A percentile compares a stretch with the other conserved stretches of the same genome.
These are phyloP conservation scores for Netelia fuscicornis DNA, from an alignment of 2,888 invertebrate species.

Conservation along the genomic window DNA sequence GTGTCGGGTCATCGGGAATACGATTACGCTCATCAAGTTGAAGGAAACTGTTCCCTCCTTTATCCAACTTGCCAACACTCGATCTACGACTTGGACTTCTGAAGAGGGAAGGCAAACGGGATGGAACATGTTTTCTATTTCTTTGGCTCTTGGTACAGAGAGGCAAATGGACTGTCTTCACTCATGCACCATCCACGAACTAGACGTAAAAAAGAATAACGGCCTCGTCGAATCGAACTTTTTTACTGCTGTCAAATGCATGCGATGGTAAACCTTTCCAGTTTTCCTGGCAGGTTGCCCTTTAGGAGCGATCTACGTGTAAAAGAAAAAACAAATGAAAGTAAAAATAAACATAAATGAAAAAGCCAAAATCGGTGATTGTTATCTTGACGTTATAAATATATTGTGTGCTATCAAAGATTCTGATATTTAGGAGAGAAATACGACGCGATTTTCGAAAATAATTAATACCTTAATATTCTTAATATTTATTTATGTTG, in stretches of 20 bases:
- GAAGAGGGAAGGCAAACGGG: constrained; percentile 55
- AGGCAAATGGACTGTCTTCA: constrained; percentile 27
- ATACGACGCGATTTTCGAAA: no score
- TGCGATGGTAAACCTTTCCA: constrained; percentile 67
- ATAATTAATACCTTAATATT: no score
- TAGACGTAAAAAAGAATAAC: constrained; percentile 15
- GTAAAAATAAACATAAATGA: constrained; percentile 12
- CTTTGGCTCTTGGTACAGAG: constrained; percentile 16
- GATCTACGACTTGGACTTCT: constrained; percentile 81
- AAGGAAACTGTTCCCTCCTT: constrained; percentile 84
- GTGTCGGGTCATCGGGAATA: constrained; percentile 81
- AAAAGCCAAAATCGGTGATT: neutral
- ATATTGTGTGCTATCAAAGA: no score
- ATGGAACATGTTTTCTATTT: constrained; percentile 40
- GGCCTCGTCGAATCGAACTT: neutral
- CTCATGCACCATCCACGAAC: neutral
- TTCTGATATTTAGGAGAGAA: no score
- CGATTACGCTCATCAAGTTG: constrained; percentile 84
- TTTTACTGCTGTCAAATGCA: constrained; percentile 55
- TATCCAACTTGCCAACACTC: constrained; percentile 85
- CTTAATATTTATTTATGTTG: no score
- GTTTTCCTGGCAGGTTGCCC: constrained; percentile 74
- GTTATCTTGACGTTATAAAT: no score
- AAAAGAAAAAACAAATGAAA: constrained; percentile 12
- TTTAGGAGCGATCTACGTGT: constrained; percentile 30